Conservation (phyloP, 2,888 invertebrate genomes). For the Omphaloscelis lunosa region DNA sequence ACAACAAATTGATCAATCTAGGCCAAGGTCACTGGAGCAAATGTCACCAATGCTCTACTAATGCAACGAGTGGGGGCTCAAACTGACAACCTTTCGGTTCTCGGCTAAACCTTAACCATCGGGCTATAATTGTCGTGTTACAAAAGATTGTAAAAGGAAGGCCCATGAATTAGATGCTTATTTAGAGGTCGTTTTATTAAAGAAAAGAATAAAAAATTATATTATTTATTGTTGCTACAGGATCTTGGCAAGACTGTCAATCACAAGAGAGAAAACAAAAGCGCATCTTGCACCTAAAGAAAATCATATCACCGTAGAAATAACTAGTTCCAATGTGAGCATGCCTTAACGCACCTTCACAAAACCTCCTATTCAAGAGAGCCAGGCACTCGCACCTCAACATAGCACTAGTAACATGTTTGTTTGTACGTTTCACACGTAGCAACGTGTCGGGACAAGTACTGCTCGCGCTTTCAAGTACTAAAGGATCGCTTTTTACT, state of each 20-base stretch:
- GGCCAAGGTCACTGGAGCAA: neutral
- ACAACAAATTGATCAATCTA: neutral
- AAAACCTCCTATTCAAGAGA: slow-evolving; percentile 79
- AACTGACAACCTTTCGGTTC: neutral
- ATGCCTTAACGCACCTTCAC: slow-evolving; percentile 70
- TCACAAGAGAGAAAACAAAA: neutral
- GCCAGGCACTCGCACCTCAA: slow-evolving; percentile 75
- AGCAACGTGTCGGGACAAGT: slow-evolving; percentile 76
- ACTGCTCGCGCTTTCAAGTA: slow-evolving; percentile 79
- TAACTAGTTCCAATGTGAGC: slow-evolving; percentile 29
- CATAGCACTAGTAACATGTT: slow-evolving; percentile 74
- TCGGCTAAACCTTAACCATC: neutral
- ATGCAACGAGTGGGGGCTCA: neutral
- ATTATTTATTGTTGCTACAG: neutral
- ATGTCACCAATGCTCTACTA: neutral
- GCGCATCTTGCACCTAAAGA: neutral
- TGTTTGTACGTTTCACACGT: slow-evolving; percentile 86
- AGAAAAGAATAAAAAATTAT: neutral
- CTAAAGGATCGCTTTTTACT: slow-evolving; percentile 81
- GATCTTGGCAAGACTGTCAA: neutral
- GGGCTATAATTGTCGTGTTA: neutral
- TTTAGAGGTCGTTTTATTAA: neutral
- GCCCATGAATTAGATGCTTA: neutral
- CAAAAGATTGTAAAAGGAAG: neutral
- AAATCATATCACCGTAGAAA: slow-evolving; percentile 20